Percentiles rank a stretch among this genome's conserved stretches.
These are phyloP conservation scores for Apis cerana DNA, from an alignment of 1,140 invertebrate genomes.

Conservation along the genomic window DNA sequence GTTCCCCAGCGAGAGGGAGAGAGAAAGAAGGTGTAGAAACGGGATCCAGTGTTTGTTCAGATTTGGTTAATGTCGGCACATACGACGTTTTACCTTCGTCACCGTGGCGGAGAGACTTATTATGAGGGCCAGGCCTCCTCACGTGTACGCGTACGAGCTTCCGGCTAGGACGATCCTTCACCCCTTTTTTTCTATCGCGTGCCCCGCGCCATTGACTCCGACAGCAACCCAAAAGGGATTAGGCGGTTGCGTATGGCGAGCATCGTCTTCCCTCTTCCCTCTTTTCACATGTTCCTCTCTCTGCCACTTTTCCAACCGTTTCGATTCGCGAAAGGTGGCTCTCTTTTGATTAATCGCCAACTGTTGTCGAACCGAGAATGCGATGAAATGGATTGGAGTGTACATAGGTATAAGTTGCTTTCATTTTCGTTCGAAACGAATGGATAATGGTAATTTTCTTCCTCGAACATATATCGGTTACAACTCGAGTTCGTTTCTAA, in stretches of 20 bases:
- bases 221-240: conserved; percentile 37
- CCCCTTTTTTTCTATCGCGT: conserved; percentile 58
- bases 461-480: too few relatives aligned
- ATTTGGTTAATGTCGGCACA: conserved; percentile 75
- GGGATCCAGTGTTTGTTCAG: conserved; percentile 72
- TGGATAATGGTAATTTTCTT: too few relatives aligned
- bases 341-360: background rate
- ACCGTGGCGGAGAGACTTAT: conserved; percentile 57
- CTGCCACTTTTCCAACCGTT: conserved; percentile 8
- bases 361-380: background rate
- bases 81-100: conserved; percentile 65
- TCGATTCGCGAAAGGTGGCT: background rate
- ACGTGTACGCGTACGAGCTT: conserved; percentile 51
- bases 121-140: conserved; percentile 43
- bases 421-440: background rate
- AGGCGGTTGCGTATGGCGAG: conserved; percentile 37
- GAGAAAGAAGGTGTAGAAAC: conserved; percentile 32
- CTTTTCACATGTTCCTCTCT: background rate
- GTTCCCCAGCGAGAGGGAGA: conserved; percentile 30
- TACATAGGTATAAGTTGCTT: background rate
- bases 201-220: conserved; percentile 53
- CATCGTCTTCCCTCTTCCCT: background rate
- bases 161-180: conserved; percentile 60
- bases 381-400: background rate
- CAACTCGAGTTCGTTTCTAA: too few relatives aligned